Base-by-base conservation (phyloP, 2,797 vertebrate genomes). In the Malacoraja senta region DNA sequence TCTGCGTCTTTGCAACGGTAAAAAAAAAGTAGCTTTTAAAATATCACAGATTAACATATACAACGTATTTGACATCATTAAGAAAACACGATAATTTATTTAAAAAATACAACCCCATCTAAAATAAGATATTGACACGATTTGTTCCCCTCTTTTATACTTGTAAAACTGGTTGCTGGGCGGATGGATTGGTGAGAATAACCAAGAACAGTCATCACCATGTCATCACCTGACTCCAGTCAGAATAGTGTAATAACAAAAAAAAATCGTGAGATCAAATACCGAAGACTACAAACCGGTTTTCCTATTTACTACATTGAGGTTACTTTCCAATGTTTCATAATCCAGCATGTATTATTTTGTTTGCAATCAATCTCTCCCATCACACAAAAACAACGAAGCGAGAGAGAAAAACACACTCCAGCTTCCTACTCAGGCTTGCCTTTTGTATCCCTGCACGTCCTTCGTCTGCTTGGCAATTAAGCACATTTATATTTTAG, bases 171-270 rank as follows among this genome's bases (percentile, higher is more conserved):
- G 38, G 90, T 38, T 76, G 71, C 38, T 92, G 90, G 90, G 90
- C 90, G 90, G 90, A 92, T 74, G 93, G 83, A 79, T 93, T 84
- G 90, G 78, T 86, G 72, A 81, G 88, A 93, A 93, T 84, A 93
- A 90, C 53, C 32, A 71, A 88, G 81, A 72, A 58, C 65, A 74
- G 44, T 71, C 88, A 93, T 81, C 68, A 93, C 77, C 58, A 92
- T 93, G 93, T 94, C 93, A 93, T 94, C 93, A 94, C 93, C 86
- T 76, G 93, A 94, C 84, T 93, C 93, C 84, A 83, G 78, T 83
- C 93, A 78, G 65, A 93, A 91, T 74, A 76, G 90, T 74, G 90
- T 92, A 92, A 76, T 76, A 92, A 92, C 90, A 92, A 91, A 92
- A 92, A 91, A 72, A 84, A 84, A 21, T 32, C 71, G 72, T 74